phyloP scores from a whole-genome alignment of 37 sponge, comb jelly and placozoan genomes.

The Halisarca cf. caerulea region DNA sequence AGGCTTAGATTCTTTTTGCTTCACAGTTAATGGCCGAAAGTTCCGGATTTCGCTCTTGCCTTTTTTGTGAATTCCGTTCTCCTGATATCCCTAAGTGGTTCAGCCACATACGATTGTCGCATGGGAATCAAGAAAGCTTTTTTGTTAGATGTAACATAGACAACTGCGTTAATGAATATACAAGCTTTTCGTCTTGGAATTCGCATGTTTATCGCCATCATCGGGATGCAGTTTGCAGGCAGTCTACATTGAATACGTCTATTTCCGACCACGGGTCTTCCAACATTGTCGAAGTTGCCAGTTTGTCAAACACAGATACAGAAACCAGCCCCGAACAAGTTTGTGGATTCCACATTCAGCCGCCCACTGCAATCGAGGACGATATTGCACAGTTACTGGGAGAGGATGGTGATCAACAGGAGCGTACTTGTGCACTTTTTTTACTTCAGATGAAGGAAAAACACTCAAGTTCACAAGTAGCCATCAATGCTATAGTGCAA shows the following conservation, averaged over 20 bases:
- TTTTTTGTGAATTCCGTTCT: too few species aligned
- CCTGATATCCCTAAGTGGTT: neutral
- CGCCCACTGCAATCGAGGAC: neutral
- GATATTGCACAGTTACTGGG: neutral
- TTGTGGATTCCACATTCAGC: neutral
- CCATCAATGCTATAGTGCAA: too few species aligned
- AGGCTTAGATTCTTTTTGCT: too few species aligned
- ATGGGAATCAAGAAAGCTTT: conserved; percentile 18
- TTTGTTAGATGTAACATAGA: conserved; percentile 28
- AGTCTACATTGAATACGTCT: neutral
- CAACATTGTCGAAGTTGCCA: too few species aligned
- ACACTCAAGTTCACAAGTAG: neutral
- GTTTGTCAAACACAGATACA: too few species aligned
- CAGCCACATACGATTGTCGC: conserved; percentile 38
- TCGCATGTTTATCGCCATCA: conserved; percentile 37
- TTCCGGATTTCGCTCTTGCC: too few species aligned
- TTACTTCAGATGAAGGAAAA: conserved; percentile 23
- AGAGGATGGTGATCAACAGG: conserved; percentile 5
- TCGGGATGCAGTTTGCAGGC: neutral
- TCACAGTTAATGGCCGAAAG: too few species aligned
- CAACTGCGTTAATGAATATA: conserved; percentile 1
- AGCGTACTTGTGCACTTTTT: conserved; percentile 3
- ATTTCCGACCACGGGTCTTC: neutral
- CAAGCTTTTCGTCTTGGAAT: conserved; percentile 25
- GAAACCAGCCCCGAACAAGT: too few species aligned